These are phyloP conservation scores for Chaetophractus vellerosus DNA, from an alignment of 2,797 vertebrate species.

Conservation along the genomic window DNA sequence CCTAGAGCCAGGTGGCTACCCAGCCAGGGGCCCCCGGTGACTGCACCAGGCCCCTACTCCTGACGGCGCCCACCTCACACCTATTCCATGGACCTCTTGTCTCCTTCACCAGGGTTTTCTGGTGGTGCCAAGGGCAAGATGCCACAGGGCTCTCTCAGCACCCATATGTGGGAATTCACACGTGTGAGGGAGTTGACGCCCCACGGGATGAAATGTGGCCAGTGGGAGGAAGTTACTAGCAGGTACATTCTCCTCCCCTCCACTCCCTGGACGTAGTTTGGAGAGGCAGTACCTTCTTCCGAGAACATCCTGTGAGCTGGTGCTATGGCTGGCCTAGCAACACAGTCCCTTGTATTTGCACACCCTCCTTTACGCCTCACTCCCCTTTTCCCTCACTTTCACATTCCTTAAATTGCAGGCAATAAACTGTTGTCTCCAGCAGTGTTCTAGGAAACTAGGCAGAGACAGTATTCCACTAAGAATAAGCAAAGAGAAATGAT, in stretches of 20 bases:
- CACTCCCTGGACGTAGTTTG: neutral
- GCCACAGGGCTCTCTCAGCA: neutral
- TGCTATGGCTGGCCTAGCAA: neutral
- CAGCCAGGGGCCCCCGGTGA: fast-evolving
- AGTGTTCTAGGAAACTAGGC: neutral
- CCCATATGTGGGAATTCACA: neutral
- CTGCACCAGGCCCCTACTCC: neutral
- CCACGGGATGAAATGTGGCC: neutral
- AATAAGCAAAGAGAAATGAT: neutral
- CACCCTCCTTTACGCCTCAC: neutral
- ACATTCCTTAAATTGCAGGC: neutral
- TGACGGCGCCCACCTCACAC: too few species aligned
- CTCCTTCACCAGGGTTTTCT: neutral
- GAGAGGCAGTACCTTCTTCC: neutral
- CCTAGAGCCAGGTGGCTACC: neutral
- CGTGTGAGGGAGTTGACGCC: too few species aligned
- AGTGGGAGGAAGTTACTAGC: neutral
- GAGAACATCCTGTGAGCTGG: neutral
- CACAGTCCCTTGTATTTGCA: neutral
- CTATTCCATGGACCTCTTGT: fast-evolving
- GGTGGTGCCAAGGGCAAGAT: neutral
- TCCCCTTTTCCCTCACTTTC: neutral
- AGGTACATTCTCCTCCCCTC: neutral
- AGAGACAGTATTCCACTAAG: neutral
- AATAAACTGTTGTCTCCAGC: neutral